Conservation (phyloP, 2,113 vertebrate genomes). For the Sturnira hondurensis region DNA sequence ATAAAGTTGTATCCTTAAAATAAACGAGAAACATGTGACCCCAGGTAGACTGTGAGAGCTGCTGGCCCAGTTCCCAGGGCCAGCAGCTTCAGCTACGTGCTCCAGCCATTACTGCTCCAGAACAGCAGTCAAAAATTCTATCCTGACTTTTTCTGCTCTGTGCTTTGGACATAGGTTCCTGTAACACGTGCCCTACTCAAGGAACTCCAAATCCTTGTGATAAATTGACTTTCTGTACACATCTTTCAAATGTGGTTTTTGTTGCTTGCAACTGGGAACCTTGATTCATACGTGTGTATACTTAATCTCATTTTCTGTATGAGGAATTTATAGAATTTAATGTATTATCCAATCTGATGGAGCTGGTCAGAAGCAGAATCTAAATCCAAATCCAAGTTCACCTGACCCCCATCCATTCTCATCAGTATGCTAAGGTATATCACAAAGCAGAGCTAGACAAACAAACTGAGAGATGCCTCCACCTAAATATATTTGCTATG, state of each 20-base stretch:
- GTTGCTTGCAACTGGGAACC: background rate
- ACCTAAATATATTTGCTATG: background rate
- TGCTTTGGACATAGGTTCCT: background rate
- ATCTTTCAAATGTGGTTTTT: background rate
- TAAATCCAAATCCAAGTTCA: background rate
- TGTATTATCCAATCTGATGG: background rate
- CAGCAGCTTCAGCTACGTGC: rapidly evolving
- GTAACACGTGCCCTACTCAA: background rate
- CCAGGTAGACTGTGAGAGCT: rapidly evolving
- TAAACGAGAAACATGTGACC: background rate
- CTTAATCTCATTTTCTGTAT: background rate
- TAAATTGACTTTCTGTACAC: background rate
- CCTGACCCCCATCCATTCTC: background rate
- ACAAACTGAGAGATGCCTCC: background rate
- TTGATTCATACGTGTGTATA: background rate
- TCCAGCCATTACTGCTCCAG: background rate
- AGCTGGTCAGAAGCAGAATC: background rate
- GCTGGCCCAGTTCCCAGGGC: background rate
- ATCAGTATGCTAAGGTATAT: background rate
- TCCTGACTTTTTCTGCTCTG: background rate
- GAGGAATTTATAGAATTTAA: background rate
- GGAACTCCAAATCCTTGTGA: background rate
- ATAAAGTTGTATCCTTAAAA: background rate
- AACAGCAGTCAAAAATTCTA: too few species aligned
- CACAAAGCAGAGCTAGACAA: background rate